Base-by-base conservation (phyloP, 1,140 invertebrate genomes). In the Phthorimaea operculella region DNA sequence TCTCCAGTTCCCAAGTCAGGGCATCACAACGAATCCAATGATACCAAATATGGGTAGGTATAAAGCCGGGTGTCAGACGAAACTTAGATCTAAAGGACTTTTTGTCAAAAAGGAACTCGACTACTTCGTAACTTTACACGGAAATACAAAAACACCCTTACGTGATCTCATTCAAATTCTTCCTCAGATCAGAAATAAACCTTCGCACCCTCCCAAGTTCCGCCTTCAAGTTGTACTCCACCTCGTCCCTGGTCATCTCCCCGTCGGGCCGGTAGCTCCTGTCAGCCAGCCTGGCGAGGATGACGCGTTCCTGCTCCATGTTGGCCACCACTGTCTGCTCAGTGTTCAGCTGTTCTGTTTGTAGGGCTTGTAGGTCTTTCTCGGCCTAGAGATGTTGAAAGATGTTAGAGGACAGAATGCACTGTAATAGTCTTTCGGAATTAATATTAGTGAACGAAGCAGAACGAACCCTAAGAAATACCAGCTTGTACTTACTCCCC, bases 191-290 rank as follows among this genome's bases (percentile, higher is more conserved):
- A 18, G 70, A 76, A 14, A 42, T 61, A 58, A 74, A 74, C 33
- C 55, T 56, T 53, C 64, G 64, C 9, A 78, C 51, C 49, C 75
- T 68, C 5, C 44, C 60, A 4, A 75, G 64, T 60, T 83, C 77
- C 5, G 69, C 66, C 47, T 62, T 62, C 21, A 80, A 58, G 39
- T 71, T 72, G 10, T 55, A 63, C 21, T 78, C 68, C 0, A 78
- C 76, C 4, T 72, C 63, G 47, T 83, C 79, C 49, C 60, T 72
- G 5, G 64, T 78, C 0, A 69, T 58, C 53, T 80, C 79, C 12
- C 63, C 57, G 6, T 51, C 7, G 0, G 77, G 76, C 53, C 72
- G 62, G 21, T 57, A 54, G 4, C 55, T 51, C 3, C 79, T 70
- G 36, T 80, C 74, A 1, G 62, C 64, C 1, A 76, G 28, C 17